phyloP scores from a whole-genome alignment of 2,888 invertebrate species.

The Microdon myrmicae region DNA sequence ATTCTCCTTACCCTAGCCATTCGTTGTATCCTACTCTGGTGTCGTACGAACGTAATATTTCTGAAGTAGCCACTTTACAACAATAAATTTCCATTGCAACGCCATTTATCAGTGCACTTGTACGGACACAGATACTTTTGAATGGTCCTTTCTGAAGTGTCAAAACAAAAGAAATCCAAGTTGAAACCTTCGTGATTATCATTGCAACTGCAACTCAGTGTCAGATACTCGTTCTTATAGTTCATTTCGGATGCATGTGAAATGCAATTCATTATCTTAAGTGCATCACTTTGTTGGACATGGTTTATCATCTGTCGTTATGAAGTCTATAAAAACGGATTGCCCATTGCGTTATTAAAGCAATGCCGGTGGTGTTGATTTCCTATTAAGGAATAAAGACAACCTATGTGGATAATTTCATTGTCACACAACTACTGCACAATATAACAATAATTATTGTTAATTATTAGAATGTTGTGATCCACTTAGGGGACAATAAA shows the following conservation, averaged over 20 bases:
- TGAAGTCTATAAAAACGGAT: no score
- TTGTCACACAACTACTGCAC: no score
- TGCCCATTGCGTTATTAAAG: no score
- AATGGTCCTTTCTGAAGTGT: constrained; percentile 5
- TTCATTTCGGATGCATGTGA: constrained; percentile 8
- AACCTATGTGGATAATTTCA: no score
- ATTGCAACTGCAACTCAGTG: constrained; percentile 20
- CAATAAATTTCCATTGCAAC: constrained; percentile 48
- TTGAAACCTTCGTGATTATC: constrained; percentile 43
- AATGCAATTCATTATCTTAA: constrained; percentile 49
- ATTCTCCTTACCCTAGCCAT: constrained; percentile 41
- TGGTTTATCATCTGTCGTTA: constrained; percentile 16
- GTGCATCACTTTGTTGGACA: constrained; percentile 30
- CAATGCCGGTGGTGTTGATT: no score
- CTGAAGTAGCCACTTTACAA: constrained; percentile 43
- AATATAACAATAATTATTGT: no score
- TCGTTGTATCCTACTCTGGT: constrained; percentile 32
- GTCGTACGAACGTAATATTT: constrained; percentile 45
- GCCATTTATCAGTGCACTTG: constrained; percentile 45
- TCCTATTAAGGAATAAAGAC: no score
- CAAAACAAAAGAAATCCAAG: constrained; percentile 39
- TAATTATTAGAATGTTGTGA: no score
- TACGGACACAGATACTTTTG: no score
- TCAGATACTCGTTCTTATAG: neutral
- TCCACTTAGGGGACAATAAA: no score